phyloP scores from a whole-genome alignment of 2,888 invertebrate species.

The Andrena minutula region DNA sequence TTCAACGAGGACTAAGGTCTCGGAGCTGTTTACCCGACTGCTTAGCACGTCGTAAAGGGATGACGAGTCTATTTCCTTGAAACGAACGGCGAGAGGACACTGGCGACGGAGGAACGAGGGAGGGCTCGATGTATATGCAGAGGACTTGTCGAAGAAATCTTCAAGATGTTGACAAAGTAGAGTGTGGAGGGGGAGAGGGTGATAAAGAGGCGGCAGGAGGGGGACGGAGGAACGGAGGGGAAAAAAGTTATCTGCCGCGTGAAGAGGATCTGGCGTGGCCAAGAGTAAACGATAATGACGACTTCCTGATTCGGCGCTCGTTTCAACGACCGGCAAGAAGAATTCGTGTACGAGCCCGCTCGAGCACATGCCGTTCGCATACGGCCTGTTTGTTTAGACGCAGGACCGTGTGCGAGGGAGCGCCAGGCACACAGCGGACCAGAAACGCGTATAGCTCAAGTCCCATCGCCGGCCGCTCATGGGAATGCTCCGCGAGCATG shows the following conservation, averaged over 20 bases:
- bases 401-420: background rate
- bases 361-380: constrained; percentile 43
- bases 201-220: constrained; percentile 30
- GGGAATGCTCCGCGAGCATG: constrained; percentile 14
- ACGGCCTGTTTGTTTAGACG: constrained; percentile 50
- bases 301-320: constrained; percentile 53
- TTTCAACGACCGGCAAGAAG: constrained; percentile 1
- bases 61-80: constrained; percentile 74
- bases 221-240: background rate
- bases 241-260: constrained; percentile 60
- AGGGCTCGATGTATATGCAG: constrained; percentile 57
- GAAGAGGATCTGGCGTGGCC: constrained; percentile 49
- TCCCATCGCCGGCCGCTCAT: background rate
- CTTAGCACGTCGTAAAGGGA: constrained; percentile 73
- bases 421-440: constrained; percentile 30
- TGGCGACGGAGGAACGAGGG: constrained; percentile 1
- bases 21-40: constrained; percentile 67
- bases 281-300: constrained; percentile 62
- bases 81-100: constrained; percentile 52
- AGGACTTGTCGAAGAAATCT: constrained; percentile 65
- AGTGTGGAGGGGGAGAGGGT: constrained; percentile 23
- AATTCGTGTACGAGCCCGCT: constrained; percentile 40
- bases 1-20: constrained; percentile 55
- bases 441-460: background rate
- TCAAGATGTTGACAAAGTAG: constrained; percentile 67